phyloP scores from a whole-genome alignment of 2,888 invertebrate genomes.

The Tetragonisca angustula region DNA sequence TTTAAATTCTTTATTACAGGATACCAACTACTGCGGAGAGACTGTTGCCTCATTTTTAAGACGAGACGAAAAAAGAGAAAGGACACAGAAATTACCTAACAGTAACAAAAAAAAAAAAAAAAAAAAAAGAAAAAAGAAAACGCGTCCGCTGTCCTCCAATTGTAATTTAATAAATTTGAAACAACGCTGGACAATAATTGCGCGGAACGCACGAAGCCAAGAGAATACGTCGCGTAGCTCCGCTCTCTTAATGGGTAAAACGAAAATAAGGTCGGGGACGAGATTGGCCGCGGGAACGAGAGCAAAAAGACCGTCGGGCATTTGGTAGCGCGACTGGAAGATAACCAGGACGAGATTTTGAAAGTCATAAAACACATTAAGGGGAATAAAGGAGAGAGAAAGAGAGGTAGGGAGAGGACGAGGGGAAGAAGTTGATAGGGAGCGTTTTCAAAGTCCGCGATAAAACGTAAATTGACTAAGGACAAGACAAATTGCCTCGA shows the following conservation, averaged over 20 bases:
- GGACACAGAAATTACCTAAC: no score
- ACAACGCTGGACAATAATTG: no score
- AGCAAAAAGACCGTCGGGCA: conserved; percentile 1
- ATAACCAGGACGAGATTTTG: conserved; percentile 26
- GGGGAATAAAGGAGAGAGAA: conserved; percentile 3
- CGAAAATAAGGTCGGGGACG: background rate
- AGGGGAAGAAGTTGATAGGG: conserved; percentile 11
- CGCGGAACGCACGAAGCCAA: background rate
- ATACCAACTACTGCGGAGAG: no score
- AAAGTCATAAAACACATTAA: conserved; percentile 40
- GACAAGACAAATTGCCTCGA: conserved; percentile 44
- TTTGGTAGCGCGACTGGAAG: conserved; percentile 1
- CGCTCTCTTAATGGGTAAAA: background rate
- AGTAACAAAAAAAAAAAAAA: no score
- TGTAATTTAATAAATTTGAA: background rate
- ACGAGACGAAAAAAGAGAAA: no score
- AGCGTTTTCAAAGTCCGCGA: conserved; percentile 31
- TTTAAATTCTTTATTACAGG: no score
- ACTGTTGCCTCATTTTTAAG: no score
- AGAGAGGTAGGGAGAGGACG: background rate
- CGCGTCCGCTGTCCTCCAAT: background rate
- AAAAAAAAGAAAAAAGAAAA: background rate
- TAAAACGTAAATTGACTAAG: conserved; percentile 45
- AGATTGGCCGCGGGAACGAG: conserved; percentile 6
- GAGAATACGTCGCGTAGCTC: background rate